A percentile compares a stretch with the other conserved stretches of the same genome.
phyloP scores from a whole-genome alignment of 2,113 vertebrate genomes.

The Gorsachius goisagi region DNA sequence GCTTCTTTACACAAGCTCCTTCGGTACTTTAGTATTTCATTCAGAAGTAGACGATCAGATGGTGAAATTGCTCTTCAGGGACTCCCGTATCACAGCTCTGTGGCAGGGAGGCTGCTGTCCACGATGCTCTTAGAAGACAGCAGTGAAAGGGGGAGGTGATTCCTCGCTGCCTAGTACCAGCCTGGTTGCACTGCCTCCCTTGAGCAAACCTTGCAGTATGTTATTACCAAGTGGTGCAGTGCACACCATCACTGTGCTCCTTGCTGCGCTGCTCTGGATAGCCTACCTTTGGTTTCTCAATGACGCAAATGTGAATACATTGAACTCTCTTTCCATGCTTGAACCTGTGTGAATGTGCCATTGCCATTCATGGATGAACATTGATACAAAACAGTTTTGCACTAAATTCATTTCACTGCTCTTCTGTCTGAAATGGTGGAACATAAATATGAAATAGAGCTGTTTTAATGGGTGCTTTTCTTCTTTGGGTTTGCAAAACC shows the following conservation, averaged over 20 bases:
- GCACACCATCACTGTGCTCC: neutral
- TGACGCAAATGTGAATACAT: rapidly evolving
- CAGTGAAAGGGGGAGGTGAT: rapidly evolving
- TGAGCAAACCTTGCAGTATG: neutral
- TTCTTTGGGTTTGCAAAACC: neutral
- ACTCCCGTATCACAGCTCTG: rapidly evolving
- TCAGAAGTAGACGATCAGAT: neutral
- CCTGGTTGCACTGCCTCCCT: neutral
- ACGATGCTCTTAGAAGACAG: neutral
- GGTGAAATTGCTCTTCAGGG: neutral
- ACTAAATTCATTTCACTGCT: neutral
- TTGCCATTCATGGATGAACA: neutral
- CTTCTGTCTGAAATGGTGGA: neutral
- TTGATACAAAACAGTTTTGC: neutral
- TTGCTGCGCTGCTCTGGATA: neutral
- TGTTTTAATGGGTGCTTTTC: neutral
- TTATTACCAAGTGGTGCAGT: neutral
- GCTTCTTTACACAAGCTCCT: neutral
- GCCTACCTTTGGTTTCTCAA: neutral
- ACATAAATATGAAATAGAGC: neutral
- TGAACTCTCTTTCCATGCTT: neutral
- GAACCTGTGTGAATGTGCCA: neutral
- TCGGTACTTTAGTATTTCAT: neutral
- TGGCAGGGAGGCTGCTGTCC: neutral
- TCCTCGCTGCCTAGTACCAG: neutral